A percentile compares a stretch with the other conserved stretches of the same genome.
These are phyloP conservation scores for Platanista minor DNA, from an alignment of 2,113 vertebrate species.

Conservation along the genomic window DNA sequence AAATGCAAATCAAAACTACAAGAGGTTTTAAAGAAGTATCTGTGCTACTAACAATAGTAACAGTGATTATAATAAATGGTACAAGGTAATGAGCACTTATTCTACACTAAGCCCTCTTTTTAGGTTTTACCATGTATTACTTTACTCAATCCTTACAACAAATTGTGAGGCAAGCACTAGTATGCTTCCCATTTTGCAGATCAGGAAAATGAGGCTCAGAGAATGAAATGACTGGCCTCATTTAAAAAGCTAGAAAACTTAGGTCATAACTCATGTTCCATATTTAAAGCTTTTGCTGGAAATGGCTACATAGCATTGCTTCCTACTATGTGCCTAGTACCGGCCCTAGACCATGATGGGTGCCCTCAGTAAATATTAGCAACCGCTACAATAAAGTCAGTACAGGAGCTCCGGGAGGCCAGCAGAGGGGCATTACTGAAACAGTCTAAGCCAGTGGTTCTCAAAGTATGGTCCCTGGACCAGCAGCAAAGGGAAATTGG, in stretches of 20 bases:
- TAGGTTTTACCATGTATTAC: background rate
- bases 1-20: background rate
- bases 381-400: fast-evolving
- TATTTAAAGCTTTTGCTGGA: background rate
- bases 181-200: background rate
- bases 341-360: too few species aligned
- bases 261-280: background rate
- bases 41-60: background rate
- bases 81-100: fast-evolving
- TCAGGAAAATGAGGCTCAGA: background rate
- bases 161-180: too few species aligned
- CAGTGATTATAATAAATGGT: too few species aligned
- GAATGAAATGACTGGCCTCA: background rate
- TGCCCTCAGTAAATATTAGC: background rate
- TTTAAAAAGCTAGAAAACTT: background rate
- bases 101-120: background rate
- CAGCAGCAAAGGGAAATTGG: background rate
- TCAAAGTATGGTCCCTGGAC: background rate
- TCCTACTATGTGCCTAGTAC: background rate
- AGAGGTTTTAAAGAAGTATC: background rate
- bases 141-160: background rate
- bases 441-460: background rate
- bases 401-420: fast-evolving
- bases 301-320: background rate
- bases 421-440: background rate